Base-by-base conservation (phyloP, 2,113 vertebrate species). In the Prunella fulvescens region DNA sequence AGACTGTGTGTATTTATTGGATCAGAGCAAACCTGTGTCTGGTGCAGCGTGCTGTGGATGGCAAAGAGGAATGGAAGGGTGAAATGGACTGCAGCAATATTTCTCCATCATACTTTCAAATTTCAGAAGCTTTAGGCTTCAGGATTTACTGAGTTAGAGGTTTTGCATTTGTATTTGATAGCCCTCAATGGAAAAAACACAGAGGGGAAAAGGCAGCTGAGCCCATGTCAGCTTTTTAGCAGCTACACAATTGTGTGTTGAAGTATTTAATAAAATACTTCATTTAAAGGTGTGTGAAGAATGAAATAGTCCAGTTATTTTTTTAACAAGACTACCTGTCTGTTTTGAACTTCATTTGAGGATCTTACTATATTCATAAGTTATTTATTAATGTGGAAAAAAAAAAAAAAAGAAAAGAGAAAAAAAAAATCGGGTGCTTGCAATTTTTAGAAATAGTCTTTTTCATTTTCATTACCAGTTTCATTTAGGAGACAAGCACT, bases 401-500 rank as follows among this genome's bases (percentile, higher is more conserved):
- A 60, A 37, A 22, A 53, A 64, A 18, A 19, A 29, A 39, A 28
- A 19, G 18, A 44, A 45, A 28, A n/a, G n/a, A n/a, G n/a, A n/a
- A n/a, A 17, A 17, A 19, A 9, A 22, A 35, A 45, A 61, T 50
- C 45, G 86, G 82, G 19, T 35, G 45, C 69, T 64, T 92, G 62
- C 90, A 92, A 82, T 90, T 31, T 86, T 82, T 67, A 82, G 90
- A 87, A 94, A 53, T 37, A 22, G 57, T 53, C 71, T 78, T 74
- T 96, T 95, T 86, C 61, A 85, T 95, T 95, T 96, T 87, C 85
- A 71, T 71, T 95, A 86, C 76, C 26, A 71, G 90, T 87, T 94
- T 94, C 37, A 95, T 94, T 86, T 88, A 81, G 84, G 90, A 76
- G 37, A 79, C 19, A 78, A 92, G 76, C 15, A 28, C 76, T 83